phyloP scores from a whole-genome alignment of 2,888 invertebrate genomes.

The Hypena proboscidalis region DNA sequence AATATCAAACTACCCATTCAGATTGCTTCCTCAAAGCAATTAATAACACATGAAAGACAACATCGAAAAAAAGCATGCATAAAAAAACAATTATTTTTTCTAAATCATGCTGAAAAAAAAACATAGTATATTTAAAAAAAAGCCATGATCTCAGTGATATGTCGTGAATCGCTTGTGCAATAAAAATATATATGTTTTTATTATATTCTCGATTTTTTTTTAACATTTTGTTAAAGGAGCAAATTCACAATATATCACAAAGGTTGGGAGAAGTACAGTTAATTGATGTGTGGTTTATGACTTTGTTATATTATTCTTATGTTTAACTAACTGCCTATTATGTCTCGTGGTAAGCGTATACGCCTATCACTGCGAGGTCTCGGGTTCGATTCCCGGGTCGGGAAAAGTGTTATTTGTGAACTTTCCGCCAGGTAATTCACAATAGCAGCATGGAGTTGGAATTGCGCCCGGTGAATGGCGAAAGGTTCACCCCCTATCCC shows the following conservation, averaged over 20 bases:
- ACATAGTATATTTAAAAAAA: conserved; percentile 39
- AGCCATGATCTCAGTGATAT: conserved; percentile 52
- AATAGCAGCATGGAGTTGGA: too few relatives aligned
- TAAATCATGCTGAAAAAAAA: conserved; percentile 29
- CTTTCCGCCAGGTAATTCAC: too few relatives aligned
- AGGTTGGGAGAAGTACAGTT: conserved; percentile 7
- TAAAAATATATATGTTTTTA: conserved; percentile 22
- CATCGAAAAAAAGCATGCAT: conserved; percentile 22
- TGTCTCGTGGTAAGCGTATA: too few relatives aligned
- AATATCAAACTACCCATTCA: conserved; percentile 15
- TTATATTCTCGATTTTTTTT: not conserved
- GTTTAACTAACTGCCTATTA: too few relatives aligned
- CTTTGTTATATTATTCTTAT: not conserved
- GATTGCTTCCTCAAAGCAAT: conserved; percentile 31
- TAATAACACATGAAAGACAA: conserved; percentile 11
- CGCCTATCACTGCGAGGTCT: too few relatives aligned
- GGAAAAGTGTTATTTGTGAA: too few relatives aligned
- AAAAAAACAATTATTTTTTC: conserved; percentile 11
- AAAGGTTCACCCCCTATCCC: too few relatives aligned
- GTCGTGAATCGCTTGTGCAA: conserved; percentile 58
- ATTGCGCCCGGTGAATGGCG: too few relatives aligned
- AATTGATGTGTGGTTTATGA: conserved; percentile 10
- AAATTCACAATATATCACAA: conserved; percentile 43
- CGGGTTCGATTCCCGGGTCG: too few relatives aligned
- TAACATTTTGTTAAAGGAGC: conserved; percentile 9